A percentile compares a stretch with the other conserved stretches of the same genome.
Evolutionary conservation across 2,888 invertebrate genomes (phyloP).

Genomic region (Pammene aurita): DNA sequence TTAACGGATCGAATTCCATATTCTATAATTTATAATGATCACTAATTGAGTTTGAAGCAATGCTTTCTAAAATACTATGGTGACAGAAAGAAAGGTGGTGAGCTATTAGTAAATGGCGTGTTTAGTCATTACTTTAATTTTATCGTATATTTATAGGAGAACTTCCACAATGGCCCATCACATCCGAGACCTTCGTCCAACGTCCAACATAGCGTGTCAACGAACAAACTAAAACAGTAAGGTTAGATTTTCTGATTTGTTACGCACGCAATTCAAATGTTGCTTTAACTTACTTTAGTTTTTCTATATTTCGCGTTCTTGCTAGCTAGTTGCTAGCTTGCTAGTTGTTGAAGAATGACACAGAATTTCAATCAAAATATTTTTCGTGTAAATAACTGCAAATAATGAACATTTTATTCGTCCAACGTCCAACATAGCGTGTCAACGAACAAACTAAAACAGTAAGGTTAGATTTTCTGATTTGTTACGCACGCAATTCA

Average conservation of each 20-base stretch:
- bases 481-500: neutral
- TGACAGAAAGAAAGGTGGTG: neutral
- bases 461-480: conserved; percentile 24
- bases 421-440: conserved; percentile 16
- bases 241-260: conserved; percentile 18
- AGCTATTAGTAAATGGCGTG: conserved; percentile 23
- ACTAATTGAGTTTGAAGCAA: neutral
- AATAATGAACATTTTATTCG: neutral
- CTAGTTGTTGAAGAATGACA: no score
- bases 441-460: conserved; percentile 15
- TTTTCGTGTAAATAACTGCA: no score
- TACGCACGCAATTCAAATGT: neutral
- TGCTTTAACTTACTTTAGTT: neutral
- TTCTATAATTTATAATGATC: neutral
- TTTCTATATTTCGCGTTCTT: neutral
- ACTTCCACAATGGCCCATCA: conserved; percentile 17
- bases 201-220: conserved; percentile 13
- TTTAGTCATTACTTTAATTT: conserved; percentile 13
- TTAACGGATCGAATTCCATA: conserved; percentile 7
- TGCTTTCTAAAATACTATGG: conserved; percentile 3
- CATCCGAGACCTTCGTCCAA: conserved; percentile 2
- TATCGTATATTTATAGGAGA: conserved; percentile 27
- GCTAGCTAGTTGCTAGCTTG: no score
- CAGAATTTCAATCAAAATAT: no score
- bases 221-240: conserved; percentile 23